Conservation (phyloP, 1,140 invertebrate species). For the Drosophila bocqueti region DNA sequence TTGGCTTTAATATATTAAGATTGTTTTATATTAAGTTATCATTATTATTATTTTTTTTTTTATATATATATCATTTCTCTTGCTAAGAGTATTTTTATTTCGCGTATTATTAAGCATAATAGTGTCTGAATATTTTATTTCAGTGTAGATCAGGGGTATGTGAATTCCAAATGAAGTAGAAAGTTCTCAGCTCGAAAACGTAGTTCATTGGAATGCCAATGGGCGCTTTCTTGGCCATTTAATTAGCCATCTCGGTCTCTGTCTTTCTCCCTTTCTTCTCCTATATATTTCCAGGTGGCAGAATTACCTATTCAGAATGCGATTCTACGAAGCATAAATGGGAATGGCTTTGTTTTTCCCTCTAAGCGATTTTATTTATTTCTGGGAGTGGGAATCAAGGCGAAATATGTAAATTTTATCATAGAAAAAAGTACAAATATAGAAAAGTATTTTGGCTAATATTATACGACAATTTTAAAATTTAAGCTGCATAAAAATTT, state of each 20-base stretch:
- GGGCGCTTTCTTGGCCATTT: conserved; percentile 54
- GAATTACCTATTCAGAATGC: conserved; percentile 57
- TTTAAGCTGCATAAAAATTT: not conserved
- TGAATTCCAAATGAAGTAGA: conserved; percentile 76
- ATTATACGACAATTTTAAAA: not conserved
- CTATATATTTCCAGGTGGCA: not conserved
- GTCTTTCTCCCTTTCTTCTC: not conserved
- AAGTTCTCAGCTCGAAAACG: conserved; percentile 55
- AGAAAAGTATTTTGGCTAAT: not conserved
- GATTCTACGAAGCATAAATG: conserved; percentile 21
- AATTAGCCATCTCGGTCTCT: conserved; percentile 22
- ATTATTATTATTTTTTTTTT: not conserved
- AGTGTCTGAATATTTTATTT: not conserved
- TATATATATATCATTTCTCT: not conserved
- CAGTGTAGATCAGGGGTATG: conserved; percentile 20
- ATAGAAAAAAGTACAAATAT: conserved; percentile 3
- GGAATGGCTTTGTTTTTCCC: conserved; percentile 19
- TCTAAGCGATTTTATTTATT: not conserved
- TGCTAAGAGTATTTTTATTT: not conserved
- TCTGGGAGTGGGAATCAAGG: conserved; percentile 20
- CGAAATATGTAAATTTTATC: conserved; percentile 2
- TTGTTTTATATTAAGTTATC: too few relatives aligned
- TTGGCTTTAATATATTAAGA: not conserved
- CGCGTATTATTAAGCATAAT: not conserved
- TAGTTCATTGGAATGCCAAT: conserved; percentile 59